Evolutionary conservation across 2,888 invertebrate species (phyloP), one percentile per base, ranked within the genome.

Genomic region (Nudaria mundana): DNA sequence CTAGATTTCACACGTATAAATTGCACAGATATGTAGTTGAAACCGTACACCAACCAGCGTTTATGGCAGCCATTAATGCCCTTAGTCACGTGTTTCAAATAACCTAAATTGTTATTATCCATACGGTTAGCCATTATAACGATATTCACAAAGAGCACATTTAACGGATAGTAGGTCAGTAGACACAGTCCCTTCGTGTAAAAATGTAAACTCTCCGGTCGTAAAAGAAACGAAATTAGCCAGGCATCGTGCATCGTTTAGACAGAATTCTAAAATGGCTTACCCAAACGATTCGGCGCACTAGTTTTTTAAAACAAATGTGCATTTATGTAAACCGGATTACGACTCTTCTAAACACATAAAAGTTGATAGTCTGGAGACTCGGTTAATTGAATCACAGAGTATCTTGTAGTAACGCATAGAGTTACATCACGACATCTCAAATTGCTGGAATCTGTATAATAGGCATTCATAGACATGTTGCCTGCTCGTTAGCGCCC

Each of bases 221-320:
- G 71, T 76, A 71, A 78, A 79, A 64, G 56, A 63, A 71, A 69
- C 73, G 36, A 70, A 80, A 77, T 78, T 78, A 76, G 68, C 63
- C 63, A 56, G 62, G 42, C 63, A 39, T 46, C 40, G 40, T 44
- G 36, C 35, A 37, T 20, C 49, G 46, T 59, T 54, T 58, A 38
- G 47, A 42, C 50, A 46, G 40, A 48, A 52, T 55, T 54, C 52
- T 53, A 52, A 45, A 49, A 53, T 51, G 52, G 55, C 64, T 60
- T 57, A 59, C 56, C 55, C 51, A 60, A 66, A 60, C 56, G 49
- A 52, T 52, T 54, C 52, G 37, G 38, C n/a, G n/a, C 3, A 49
- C 51, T 42, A 51, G 48, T 57, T 49, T 40, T 37, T 49, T 50
- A 58, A 54, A 56, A 56, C 52, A 50, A 56, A 52, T 50, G 44